A percentile compares a stretch with the other conserved stretches of the same genome.
phyloP scores from a whole-genome alignment of 1,140 invertebrate species.

The Sinonovacula constricta region DNA sequence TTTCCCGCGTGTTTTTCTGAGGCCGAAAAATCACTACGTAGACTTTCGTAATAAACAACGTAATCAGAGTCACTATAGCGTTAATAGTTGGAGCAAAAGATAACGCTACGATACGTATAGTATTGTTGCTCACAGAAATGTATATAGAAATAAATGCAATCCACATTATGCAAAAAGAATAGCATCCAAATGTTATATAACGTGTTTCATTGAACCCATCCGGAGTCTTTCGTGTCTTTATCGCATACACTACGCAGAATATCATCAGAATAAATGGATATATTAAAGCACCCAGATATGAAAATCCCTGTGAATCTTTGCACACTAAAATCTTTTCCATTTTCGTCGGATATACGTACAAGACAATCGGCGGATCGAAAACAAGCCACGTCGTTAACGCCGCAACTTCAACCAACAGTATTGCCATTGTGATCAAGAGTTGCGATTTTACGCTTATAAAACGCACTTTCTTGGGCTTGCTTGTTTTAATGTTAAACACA shows the following conservation, averaged over 20 bases:
- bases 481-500: slow-evolving; percentile 86
- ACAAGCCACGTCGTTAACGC: slow-evolving; percentile 80
- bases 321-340: slow-evolving; percentile 76
- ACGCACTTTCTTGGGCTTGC: slow-evolving; percentile 89
- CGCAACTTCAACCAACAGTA: slow-evolving; percentile 80
- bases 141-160: slow-evolving; percentile 86
- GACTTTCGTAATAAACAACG: slow-evolving; percentile 87
- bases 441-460: slow-evolving; percentile 95
- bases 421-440: slow-evolving; percentile 89
- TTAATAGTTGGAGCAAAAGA: slow-evolving; percentile 87
- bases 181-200: slow-evolving; percentile 95
- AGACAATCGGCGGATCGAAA: slow-evolving; percentile 82
- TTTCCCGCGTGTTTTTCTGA: slow-evolving; percentile 82
- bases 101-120: slow-evolving; percentile 82
- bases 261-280: slow-evolving; percentile 86
- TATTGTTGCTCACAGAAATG: slow-evolving; percentile 83
- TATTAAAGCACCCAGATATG: slow-evolving; percentile 84
- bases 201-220: slow-evolving; percentile 96
- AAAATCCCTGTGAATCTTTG: slow-evolving; percentile 84
- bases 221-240: slow-evolving; percentile 91
- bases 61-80: slow-evolving; percentile 85
- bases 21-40: slow-evolving; percentile 86
- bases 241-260: slow-evolving; percentile 86
- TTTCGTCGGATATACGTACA: slow-evolving; percentile 79
- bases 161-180: slow-evolving; percentile 89